A percentile compares a stretch with the other conserved stretches of the same genome.
Conservation (phyloP, 2,797 vertebrate species). For the Amblyraja radiata region DNA sequence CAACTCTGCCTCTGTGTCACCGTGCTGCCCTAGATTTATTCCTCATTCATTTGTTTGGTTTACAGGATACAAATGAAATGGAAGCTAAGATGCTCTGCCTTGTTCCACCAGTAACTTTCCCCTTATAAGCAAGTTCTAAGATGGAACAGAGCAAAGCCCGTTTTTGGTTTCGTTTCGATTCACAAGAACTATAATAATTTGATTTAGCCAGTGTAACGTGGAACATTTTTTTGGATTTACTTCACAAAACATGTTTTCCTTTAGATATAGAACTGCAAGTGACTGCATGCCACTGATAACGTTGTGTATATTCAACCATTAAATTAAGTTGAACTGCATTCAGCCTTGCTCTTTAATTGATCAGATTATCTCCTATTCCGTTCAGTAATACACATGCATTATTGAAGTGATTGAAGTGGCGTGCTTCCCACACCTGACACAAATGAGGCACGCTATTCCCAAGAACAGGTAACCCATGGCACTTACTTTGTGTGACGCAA, state of each 20-base stretch:
- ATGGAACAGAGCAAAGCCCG: background rate
- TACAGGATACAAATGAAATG: background rate
- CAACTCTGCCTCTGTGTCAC: too few species aligned
- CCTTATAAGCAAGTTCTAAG: background rate
- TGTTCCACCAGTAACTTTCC: background rate
- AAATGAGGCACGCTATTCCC: background rate
- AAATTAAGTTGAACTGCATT: slow-evolving; percentile 17
- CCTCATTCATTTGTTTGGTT: background rate
- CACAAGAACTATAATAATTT: background rate
- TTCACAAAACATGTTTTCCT: background rate
- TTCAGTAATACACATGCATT: background rate
- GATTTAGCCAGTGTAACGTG: background rate
- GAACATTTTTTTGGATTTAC: slow-evolving; percentile 14
- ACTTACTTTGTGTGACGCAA: background rate
- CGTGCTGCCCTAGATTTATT: background rate
- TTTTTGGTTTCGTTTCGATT: background rate
- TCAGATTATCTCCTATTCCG: slow-evolving; percentile 9
- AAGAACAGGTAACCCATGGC: background rate
- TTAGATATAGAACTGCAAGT: background rate
- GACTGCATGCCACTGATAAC: background rate
- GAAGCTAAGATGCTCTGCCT: background rate
- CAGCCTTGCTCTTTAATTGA: too few species aligned
- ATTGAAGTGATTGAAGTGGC: background rate
- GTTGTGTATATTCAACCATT: background rate
- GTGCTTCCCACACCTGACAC: background rate